Conservation (phyloP, 2,888 invertebrate genomes). For the Schrankia costaestrigalis region DNA sequence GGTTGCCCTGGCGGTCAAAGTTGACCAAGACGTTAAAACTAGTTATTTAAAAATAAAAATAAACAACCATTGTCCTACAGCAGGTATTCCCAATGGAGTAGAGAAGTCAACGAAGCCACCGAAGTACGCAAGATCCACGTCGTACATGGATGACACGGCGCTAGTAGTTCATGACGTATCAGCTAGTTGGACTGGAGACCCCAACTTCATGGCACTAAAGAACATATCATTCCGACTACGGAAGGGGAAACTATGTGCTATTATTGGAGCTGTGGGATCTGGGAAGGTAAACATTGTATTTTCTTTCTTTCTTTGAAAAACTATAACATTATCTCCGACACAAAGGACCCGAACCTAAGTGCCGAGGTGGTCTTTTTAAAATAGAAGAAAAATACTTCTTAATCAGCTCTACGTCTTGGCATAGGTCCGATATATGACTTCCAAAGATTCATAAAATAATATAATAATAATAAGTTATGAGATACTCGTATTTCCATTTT, state of each 20-base stretch:
- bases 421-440: no score
- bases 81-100: slow-evolving; percentile 3
- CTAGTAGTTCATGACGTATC: slow-evolving; percentile 60
- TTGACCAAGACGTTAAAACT: not conserved
- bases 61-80: not conserved
- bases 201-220: slow-evolving; percentile 76
- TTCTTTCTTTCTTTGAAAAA: no score
- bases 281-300: slow-evolving; percentile 80
- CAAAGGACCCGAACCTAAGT: no score
- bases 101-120: no score
- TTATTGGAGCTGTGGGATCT: slow-evolving; percentile 88
- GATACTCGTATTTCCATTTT: no score
- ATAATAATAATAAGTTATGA: no score
- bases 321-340: no score
- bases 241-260: slow-evolving; percentile 82
- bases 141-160: slow-evolving; percentile 53
- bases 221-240: slow-evolving; percentile 75
- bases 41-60: not conserved
- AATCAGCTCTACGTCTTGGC: no score
- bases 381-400: no score
- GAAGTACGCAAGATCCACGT: slow-evolving; percentile 47
- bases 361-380: no score
- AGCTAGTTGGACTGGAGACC: slow-evolving; percentile 77
- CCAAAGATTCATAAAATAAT: no score
- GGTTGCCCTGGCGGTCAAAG: no score